These are phyloP conservation scores for Spodoptera picta DNA, from an alignment of 2,888 invertebrate species.

Conservation along the genomic window DNA sequence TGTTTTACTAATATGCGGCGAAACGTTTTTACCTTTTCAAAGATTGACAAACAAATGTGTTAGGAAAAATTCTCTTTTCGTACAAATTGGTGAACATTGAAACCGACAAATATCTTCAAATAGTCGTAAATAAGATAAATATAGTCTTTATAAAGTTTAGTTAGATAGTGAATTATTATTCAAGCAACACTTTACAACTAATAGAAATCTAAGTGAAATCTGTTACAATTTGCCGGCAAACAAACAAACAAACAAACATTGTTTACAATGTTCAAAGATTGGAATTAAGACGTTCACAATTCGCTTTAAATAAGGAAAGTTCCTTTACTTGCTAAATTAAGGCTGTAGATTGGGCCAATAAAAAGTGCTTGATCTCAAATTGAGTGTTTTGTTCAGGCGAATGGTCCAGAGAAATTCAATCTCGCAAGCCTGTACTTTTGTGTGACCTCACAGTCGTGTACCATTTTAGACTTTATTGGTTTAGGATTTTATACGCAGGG, in stretches of 20 bases:
- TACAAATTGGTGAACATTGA: too few species aligned
- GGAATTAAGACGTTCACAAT: constrained; percentile 29
- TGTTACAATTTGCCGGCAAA: neutral
- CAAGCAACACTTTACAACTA: neutral
- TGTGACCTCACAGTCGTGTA: constrained; percentile 49
- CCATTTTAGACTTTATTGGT: constrained; percentile 59
- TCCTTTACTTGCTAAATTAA: constrained; percentile 52
- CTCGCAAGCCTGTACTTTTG: constrained; percentile 56
- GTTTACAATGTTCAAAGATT: constrained; percentile 5
- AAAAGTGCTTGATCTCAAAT: constrained; percentile 73
- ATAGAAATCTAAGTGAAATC: neutral
- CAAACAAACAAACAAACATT: constrained; percentile 5
- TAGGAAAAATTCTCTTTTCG: neutral
- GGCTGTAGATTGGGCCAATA: constrained; percentile 63
- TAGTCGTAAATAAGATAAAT: too few species aligned
- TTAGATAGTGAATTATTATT: too few species aligned
- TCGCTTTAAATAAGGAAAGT: constrained; percentile 42
- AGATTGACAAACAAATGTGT: neutral
- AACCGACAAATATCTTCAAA: too few species aligned
- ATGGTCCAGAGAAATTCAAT: constrained; percentile 65
- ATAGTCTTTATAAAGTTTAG: too few species aligned
- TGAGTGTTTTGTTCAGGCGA: constrained; percentile 74
- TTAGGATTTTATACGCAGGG: constrained; percentile 55
- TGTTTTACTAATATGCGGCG: neutral
- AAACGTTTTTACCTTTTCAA: too few species aligned